Conservation (phyloP, 2,888 invertebrate species). For the Aleiodes testaceus region DNA sequence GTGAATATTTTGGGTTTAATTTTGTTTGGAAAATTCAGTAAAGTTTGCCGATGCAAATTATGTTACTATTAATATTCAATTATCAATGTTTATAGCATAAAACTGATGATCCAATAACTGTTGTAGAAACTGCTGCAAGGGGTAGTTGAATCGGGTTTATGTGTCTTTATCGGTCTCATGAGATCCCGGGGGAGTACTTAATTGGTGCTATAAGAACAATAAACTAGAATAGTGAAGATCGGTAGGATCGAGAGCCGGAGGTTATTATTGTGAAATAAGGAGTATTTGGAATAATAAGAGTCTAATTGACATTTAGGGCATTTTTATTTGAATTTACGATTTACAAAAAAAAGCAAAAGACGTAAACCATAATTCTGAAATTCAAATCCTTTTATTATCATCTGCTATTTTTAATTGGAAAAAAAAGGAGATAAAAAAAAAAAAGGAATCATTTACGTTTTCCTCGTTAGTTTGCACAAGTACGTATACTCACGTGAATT, state of each 20-base stretch:
- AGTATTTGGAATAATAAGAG: not conserved
- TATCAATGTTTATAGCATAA: not conserved
- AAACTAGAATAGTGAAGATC: not conserved
- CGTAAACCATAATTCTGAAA: too few relatives aligned
- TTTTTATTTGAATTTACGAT: too few relatives aligned
- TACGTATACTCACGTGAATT: not conserved
- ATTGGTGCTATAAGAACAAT: conserved; percentile 24
- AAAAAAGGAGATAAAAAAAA: not conserved
- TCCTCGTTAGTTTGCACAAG: not conserved
- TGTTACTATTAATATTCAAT: not conserved
- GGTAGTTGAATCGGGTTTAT: not conserved
- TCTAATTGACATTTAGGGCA: too few relatives aligned
- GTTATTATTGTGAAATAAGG: not conserved
- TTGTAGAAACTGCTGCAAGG: conserved; percentile 1
- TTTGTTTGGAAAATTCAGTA: not conserved
- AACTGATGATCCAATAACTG: not conserved
- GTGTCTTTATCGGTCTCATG: conserved; percentile 1
- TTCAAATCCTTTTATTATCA: too few relatives aligned
- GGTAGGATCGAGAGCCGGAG: not conserved
- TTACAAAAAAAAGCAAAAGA: too few relatives aligned
- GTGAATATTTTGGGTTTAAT: too few relatives aligned
- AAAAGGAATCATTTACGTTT: not conserved
- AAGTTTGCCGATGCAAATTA: not conserved
- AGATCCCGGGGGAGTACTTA: not conserved
- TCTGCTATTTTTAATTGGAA: not conserved